phyloP scores from a whole-genome alignment of 2,888 invertebrate genomes.

The Leucophenga maculata region DNA sequence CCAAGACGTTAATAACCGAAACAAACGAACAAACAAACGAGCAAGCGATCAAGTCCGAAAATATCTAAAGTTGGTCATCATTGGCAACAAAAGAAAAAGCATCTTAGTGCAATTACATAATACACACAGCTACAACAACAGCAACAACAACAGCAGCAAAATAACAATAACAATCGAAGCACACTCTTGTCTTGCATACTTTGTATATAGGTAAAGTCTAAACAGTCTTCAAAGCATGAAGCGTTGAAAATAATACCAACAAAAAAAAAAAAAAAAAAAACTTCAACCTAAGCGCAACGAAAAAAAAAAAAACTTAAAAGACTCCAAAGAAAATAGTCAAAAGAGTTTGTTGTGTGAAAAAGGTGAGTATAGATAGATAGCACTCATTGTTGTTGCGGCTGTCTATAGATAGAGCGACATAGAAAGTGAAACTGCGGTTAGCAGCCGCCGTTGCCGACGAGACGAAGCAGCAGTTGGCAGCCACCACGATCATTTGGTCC shows the following conservation, averaged over 20 bases:
- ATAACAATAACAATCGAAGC: slow-evolving; percentile 50
- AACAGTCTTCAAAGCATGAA: slow-evolving; percentile 34
- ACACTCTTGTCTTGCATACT: slow-evolving; percentile 39
- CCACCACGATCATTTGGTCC: slow-evolving; percentile 5
- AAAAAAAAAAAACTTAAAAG: slow-evolving; percentile 30
- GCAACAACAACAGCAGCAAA: slow-evolving; percentile 41
- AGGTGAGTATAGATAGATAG: slow-evolving; percentile 49
- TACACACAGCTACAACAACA: slow-evolving; percentile 4
- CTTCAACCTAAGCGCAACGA: not conserved
- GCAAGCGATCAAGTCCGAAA: slow-evolving; percentile 46
- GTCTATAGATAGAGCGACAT: slow-evolving; percentile 57
- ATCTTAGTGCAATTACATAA: slow-evolving; percentile 48
- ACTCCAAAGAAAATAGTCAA: slow-evolving; percentile 62
- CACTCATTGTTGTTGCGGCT: slow-evolving; percentile 36
- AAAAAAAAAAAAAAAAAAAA: too few species aligned
- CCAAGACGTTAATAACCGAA: slow-evolving; percentile 65
- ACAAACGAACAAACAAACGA: too few species aligned
- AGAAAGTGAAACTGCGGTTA: slow-evolving; percentile 59
- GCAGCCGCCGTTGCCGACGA: not conserved
- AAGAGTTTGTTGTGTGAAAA: slow-evolving; percentile 54
- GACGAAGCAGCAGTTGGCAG: slow-evolving; percentile 49
- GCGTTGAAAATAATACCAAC: not conserved
- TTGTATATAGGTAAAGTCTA: slow-evolving; percentile 28
- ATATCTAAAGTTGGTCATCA: slow-evolving; percentile 66
- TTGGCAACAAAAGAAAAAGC: slow-evolving; percentile 63